phyloP scores from a whole-genome alignment of 2,113 vertebrate genomes.

The Alexandromys fortis region DNA sequence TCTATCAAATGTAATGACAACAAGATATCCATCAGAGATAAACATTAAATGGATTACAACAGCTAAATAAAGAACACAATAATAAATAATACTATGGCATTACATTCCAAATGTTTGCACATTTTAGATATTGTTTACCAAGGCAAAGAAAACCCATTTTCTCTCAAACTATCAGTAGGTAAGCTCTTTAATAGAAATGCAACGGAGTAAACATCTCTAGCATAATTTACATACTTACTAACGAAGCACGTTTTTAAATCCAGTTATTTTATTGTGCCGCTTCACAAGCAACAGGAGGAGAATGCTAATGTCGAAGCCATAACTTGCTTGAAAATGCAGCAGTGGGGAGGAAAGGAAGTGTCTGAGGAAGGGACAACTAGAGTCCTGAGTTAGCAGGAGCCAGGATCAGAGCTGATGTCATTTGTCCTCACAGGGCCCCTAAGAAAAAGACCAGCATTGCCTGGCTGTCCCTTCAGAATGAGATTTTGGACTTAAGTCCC shows the following conservation, averaged over 20 bases:
- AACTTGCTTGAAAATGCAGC: not conserved
- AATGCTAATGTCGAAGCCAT: not conserved
- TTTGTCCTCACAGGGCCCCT: not conserved
- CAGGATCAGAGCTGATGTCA: not conserved
- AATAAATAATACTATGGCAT: conserved; percentile 40
- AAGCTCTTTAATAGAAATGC: not conserved
- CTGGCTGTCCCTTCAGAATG: not conserved
- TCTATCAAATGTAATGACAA: conserved; percentile 58
- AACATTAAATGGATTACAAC: conserved; percentile 60
- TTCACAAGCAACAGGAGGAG: not conserved
- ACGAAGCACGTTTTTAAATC: not conserved
- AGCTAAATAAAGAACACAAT: conserved; percentile 7
- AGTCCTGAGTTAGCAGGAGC: not conserved
- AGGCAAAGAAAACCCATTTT: conserved; percentile 25
- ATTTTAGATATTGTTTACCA: conserved; percentile 17
- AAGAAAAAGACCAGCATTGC: not conserved
- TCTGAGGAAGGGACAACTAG: conserved; percentile 9
- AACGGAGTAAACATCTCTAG: not conserved
- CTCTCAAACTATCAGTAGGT: not conserved
- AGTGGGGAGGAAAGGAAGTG: not conserved
- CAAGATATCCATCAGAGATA: conserved; percentile 47
- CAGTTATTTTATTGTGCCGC: not conserved
- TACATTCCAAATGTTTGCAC: conserved; percentile 23
- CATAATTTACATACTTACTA: not conserved
- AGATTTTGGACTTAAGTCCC: not conserved